Conservation (phyloP, 2,888 invertebrate species). For the Luffia ferchaultella region DNA sequence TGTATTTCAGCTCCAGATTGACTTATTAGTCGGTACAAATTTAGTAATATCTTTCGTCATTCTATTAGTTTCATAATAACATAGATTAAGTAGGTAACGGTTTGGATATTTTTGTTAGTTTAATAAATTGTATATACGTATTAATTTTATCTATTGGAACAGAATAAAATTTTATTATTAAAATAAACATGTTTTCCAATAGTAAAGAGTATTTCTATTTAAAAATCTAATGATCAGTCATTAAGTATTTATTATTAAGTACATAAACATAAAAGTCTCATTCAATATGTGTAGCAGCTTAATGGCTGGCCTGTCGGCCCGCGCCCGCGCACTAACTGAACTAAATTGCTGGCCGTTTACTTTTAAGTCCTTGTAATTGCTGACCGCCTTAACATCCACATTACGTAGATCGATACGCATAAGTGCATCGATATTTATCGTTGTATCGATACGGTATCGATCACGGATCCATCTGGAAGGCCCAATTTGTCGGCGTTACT, state of each 20-base stretch:
- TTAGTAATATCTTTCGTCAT: no score
- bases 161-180: no score
- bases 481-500: constrained; percentile 58
- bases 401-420: constrained; percentile 30
- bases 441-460: constrained; percentile 23
- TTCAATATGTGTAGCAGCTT: constrained; percentile 19
- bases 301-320: constrained; percentile 28
- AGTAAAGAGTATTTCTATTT: no score
- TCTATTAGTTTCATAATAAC: no score
- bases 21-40: no score
- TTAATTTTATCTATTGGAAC: no score
- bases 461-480: constrained; percentile 32
- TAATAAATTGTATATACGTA: no score
- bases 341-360: constrained; percentile 51
- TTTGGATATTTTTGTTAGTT: no score
- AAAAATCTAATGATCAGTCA: no score
- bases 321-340: constrained; percentile 27
- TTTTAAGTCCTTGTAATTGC: constrained; percentile 53
- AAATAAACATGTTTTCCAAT: no score
- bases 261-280: neutral
- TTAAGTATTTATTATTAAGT: neutral
- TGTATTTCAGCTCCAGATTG: no score
- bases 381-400: constrained; percentile 41
- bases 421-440: neutral
- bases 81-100: no score